phyloP scores from a whole-genome alignment of 2,797 vertebrate genomes.

The Tapirus indicus region DNA sequence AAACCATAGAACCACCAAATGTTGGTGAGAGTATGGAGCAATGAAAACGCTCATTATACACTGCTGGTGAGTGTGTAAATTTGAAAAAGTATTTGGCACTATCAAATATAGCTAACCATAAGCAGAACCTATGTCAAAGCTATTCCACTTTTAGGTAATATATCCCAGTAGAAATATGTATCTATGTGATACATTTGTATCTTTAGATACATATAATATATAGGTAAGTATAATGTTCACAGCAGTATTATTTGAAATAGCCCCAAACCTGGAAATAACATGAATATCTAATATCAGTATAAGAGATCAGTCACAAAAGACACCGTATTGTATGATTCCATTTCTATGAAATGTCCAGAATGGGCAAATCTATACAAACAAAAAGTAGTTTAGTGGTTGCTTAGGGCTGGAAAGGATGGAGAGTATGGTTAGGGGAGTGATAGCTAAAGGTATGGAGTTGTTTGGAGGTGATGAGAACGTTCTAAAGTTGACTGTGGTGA shows the following conservation, averaged over 20 bases:
- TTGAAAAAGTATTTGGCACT: not conserved
- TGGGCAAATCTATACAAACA: not conserved
- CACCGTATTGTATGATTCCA: not conserved
- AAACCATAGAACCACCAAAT: not conserved
- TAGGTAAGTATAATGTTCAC: not conserved
- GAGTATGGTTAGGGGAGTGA: not conserved
- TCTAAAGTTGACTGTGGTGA: constrained; percentile 23
- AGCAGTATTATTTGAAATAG: not conserved
- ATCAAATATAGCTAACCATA: not conserved
- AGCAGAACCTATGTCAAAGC: not conserved
- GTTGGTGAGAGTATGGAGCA: not conserved
- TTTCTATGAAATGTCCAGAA: constrained; percentile 27
- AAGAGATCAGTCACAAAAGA: not conserved
- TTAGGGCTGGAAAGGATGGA: not conserved
- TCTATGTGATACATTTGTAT: not conserved
- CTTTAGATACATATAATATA: not conserved
- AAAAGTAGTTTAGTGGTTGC: not conserved
- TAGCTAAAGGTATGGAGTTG: not conserved
- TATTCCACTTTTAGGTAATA: not conserved
- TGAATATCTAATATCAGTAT: not conserved
- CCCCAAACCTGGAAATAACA: not conserved
- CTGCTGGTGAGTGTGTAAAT: not conserved
- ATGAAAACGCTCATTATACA: not conserved
- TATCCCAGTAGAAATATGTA: not conserved
- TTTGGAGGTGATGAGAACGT: constrained; percentile 33